phyloP scores from a whole-genome alignment of 2,888 invertebrate species.

The Epsilonema sp. region DNA sequence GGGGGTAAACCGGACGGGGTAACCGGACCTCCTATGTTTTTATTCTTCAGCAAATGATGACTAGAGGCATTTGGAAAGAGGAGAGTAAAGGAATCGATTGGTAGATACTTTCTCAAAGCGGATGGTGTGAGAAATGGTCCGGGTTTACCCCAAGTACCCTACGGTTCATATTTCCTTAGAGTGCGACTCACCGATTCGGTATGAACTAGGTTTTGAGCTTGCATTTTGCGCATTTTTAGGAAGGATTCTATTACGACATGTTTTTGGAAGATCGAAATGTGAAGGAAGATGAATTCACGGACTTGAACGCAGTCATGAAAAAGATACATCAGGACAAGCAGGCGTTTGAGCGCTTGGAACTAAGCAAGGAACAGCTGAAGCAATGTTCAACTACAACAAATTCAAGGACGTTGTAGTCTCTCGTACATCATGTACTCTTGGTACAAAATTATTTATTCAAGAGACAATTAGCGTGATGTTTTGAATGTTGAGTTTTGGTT shows the following conservation, averaged over 20 bases:
- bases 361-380: constrained; percentile 82
- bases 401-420: constrained; percentile 43
- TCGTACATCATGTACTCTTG: constrained; percentile 1
- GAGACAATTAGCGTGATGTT: not conserved
- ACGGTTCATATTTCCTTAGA: too few species aligned
- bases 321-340: constrained; percentile 87
- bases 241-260: constrained; percentile 91
- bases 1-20: too few species aligned
- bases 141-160: too few species aligned
- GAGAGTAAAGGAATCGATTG: too few species aligned
- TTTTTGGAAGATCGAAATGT: constrained; percentile 40
- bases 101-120: too few species aligned
- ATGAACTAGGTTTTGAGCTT: too few species aligned
- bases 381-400: constrained; percentile 85
- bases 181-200: too few species aligned
- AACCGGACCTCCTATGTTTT: too few species aligned
- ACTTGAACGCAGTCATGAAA: constrained; percentile 60
- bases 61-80: too few species aligned
- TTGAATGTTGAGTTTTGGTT: not conserved
- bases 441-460: not conserved
- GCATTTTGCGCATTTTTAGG: constrained; percentile 26
- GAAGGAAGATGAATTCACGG: constrained; percentile 51
- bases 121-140: too few species aligned
- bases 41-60: too few species aligned
- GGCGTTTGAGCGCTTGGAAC: constrained; percentile 83